A percentile compares a stretch with the other conserved stretches of the same genome.
phyloP scores from a whole-genome alignment of 2,888 invertebrate species.

The Drosophila paracracens region DNA sequence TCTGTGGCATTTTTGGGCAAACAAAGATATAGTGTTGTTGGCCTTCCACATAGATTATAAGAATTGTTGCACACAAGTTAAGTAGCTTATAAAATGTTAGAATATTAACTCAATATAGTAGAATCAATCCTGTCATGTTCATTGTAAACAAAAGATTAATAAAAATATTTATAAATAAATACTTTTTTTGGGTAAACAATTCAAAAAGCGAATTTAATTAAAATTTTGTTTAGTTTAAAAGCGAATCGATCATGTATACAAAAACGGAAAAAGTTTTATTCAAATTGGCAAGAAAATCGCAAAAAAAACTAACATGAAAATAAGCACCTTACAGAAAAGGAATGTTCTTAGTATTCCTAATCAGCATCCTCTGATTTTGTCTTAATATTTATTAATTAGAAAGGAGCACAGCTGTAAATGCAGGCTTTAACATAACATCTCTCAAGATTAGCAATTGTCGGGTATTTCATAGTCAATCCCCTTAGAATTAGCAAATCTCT shows the following conservation, averaged over 20 bases:
- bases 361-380: neutral
- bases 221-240: neutral
- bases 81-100: too few relatives aligned
- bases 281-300: too few relatives aligned
- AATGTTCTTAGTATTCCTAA: neutral
- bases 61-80: neutral
- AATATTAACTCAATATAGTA: neutral
- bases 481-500: neutral
- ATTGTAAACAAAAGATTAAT: too few relatives aligned
- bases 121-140: too few relatives aligned
- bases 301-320: neutral
- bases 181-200: too few relatives aligned
- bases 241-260: neutral
- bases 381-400: neutral
- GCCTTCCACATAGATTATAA: too few relatives aligned
- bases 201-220: too few relatives aligned
- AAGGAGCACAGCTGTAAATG: neutral
- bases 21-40: neutral
- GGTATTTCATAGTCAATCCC: conserved; percentile 10
- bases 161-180: neutral
- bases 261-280: neutral
- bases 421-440: neutral
- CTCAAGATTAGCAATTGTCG: neutral
- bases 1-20: neutral
- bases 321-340: neutral